phyloP scores from a whole-genome alignment of 2,888 invertebrate species.

The Scotopteryx bipunctaria region DNA sequence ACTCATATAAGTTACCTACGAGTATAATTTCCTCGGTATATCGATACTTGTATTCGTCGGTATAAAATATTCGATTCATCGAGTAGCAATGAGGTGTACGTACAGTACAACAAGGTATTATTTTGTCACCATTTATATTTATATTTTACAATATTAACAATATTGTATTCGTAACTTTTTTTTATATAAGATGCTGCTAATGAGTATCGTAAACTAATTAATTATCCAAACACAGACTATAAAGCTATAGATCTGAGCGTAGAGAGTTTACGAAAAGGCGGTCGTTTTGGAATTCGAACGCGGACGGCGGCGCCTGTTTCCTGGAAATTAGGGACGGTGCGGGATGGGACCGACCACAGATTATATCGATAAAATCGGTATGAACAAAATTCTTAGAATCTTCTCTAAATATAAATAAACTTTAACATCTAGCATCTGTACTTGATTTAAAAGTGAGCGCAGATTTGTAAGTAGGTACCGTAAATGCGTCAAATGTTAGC shows the following conservation, averaged over 20 bases:
- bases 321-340: slow-evolving; percentile 76
- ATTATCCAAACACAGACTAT: slow-evolving; percentile 23
- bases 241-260: slow-evolving; percentile 28
- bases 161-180: not conserved
- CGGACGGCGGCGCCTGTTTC: slow-evolving; percentile 77
- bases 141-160: not conserved
- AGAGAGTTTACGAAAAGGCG: slow-evolving; percentile 53
- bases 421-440: no score
- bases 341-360: slow-evolving; percentile 45
- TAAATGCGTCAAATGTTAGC: no score
- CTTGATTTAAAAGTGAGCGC: no score
- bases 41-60: no score
- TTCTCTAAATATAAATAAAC: no score
- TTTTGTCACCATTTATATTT: not conserved
- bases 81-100: slow-evolving; percentile 7
- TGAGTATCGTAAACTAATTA: slow-evolving; percentile 14
- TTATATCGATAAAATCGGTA: slow-evolving; percentile 18
- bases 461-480: no score
- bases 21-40: no score
- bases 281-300: slow-evolving; percentile 79
- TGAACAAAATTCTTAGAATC: no score
- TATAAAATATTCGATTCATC: no score
- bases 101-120: not conserved
- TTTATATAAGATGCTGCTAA: not conserved
- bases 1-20: no score